Conservation (phyloP, 2,797 vertebrate species). For the Crypturellus tataupa region DNA sequence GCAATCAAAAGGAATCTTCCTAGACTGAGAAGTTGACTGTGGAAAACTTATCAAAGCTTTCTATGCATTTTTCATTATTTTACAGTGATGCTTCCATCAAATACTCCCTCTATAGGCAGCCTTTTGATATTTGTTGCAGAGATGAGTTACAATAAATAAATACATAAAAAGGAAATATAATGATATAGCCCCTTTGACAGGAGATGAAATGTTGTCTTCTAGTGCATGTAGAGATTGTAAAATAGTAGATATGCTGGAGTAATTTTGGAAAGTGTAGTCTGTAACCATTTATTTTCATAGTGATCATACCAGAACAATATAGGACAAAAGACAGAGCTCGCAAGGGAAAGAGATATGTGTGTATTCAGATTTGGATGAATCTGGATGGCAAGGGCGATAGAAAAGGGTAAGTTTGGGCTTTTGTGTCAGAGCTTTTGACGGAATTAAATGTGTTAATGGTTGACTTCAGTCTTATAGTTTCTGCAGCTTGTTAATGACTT, state of each 20-base stretch:
- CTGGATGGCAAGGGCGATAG: background rate
- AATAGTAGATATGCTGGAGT: background rate
- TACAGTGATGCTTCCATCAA: background rate
- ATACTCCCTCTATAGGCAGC: background rate
- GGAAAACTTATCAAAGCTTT: background rate
- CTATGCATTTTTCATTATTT: background rate
- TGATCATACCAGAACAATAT: background rate
- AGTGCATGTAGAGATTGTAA: background rate
- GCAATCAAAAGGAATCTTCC: background rate
- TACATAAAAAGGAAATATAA: background rate
- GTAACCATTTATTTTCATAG: background rate
- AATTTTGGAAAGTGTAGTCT: background rate
- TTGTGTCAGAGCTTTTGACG: background rate
- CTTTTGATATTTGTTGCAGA: background rate
- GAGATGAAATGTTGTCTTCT: background rate
- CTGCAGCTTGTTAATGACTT: background rate
- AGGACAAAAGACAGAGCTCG: background rate
- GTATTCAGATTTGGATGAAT: background rate
- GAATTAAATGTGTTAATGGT: background rate
- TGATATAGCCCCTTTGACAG: background rate
- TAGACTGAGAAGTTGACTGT: background rate
- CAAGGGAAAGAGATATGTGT: background rate
- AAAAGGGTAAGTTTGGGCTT: background rate
- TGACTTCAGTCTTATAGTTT: background rate
- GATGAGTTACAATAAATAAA: background rate